Evolutionary conservation across 1,140 invertebrate genomes (phyloP).

Genomic region (Nixonia krombeini): DNA sequence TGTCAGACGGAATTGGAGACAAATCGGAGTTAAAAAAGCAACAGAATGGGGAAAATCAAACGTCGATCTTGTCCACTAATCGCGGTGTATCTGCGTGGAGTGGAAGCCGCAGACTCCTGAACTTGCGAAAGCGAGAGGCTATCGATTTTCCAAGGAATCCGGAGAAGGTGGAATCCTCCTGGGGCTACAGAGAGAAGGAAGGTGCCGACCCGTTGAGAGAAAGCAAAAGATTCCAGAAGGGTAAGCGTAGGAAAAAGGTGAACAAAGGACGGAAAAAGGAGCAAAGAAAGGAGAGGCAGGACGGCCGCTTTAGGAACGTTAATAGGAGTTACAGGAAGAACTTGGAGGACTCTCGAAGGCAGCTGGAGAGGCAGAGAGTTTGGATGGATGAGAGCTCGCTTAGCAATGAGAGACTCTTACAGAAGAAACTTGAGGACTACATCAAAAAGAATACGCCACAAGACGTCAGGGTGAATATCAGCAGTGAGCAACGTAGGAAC

Average conservation of each 20-base stretch:
- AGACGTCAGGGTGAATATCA: constrained; percentile 18
- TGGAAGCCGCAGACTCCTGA: constrained; percentile 16
- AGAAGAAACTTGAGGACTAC: constrained; percentile 52
- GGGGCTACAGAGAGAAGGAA: constrained; percentile 61
- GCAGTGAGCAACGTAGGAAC: too few relatives aligned
- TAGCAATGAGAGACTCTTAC: constrained; percentile 1
- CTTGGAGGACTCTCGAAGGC: constrained; percentile 4
- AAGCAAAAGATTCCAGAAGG: constrained; percentile 20
- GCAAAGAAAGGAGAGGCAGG: constrained; percentile 2
- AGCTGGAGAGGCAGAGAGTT: neutral
- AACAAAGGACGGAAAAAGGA: constrained; percentile 14
- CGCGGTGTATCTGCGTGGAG: constrained; percentile 32
- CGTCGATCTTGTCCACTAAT: too few relatives aligned
- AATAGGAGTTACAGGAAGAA: constrained; percentile 10
- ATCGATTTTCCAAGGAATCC: constrained; percentile 31
- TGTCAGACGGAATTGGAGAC: neutral
- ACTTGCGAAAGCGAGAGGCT: constrained; percentile 40
- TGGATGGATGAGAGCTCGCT: neutral
- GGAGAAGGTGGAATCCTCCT: constrained; percentile 27
- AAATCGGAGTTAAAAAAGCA: neutral
- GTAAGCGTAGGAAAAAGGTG: constrained; percentile 23
- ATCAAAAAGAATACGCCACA: constrained; percentile 55
- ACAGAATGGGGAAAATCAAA: too few relatives aligned
- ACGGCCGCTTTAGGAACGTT: neutral
- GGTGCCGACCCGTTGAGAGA: constrained; percentile 50